Evolutionary conservation across 2,888 invertebrate species (phyloP).

Genomic region (Meganola albula): DNA sequence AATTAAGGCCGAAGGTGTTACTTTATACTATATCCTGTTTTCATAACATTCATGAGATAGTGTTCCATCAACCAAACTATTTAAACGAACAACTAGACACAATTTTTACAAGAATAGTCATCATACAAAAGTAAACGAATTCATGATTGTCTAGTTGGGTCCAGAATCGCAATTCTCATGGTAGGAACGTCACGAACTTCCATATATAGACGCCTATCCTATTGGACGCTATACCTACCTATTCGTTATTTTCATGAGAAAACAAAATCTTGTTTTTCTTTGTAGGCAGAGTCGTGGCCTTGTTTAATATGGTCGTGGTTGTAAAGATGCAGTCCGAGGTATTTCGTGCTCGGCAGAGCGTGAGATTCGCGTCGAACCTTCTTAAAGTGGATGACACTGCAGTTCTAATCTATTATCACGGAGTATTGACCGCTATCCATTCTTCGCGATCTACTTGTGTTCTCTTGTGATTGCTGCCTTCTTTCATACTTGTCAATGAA

Average conservation of each 20-base stretch:
- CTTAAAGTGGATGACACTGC: slow-evolving; percentile 51
- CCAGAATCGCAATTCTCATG: slow-evolving; percentile 21
- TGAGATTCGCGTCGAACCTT: slow-evolving; percentile 35
- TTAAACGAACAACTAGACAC: no score
- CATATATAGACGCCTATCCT: slow-evolving; percentile 25
- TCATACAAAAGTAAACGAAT: no score
- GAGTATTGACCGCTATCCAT: slow-evolving; percentile 38
- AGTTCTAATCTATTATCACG: slow-evolving; percentile 38
- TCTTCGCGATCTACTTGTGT: no score
- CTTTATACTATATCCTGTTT: no score
- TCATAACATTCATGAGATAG: no score
- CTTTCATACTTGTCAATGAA: no score
- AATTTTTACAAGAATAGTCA: no score
- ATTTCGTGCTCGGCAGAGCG: slow-evolving; percentile 32
- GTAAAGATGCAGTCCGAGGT: slow-evolving; percentile 30
- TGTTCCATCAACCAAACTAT: no score
- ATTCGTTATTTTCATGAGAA: slow-evolving; percentile 35
- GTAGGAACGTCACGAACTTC: slow-evolving; percentile 26
- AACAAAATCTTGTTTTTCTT: slow-evolving; percentile 38
- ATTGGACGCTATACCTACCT: slow-evolving; percentile 31
- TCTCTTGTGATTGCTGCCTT: no score
- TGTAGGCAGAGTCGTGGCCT: slow-evolving; percentile 33
- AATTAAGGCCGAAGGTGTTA: no score
- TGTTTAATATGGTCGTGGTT: slow-evolving; percentile 35
- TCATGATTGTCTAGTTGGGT: slow-evolving; percentile 28